These are phyloP conservation scores for silkworm (Bombyx mori) DNA, from an alignment of 1,140 invertebrate genomes.

Conservation along the genomic window ASM3026992v2 NC_085127.1:7156501-7157000, in stretches of 20 bases:
- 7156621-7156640: slow-evolving; percentile 28
- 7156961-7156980: slow-evolving; percentile 55
- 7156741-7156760: no score
- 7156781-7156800: no score
- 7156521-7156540: no score
- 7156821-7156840: no score
- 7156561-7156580: neutral
- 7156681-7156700: slow-evolving; percentile 2
- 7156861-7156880: slow-evolving; percentile 2
- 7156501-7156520: no score
- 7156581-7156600: slow-evolving; percentile 34
- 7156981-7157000: slow-evolving; percentile 58
- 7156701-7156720: neutral
- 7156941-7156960: slow-evolving; percentile 23
- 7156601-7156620: slow-evolving; percentile 36
- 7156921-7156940: neutral
- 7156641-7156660: slow-evolving; percentile 14
- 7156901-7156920: neutral
- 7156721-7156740: no score
- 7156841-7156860: neutral
- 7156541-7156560: no score
- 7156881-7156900: neutral
- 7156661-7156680: slow-evolving; percentile 15
- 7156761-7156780: no score
- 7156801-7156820: no score